Conservation (phyloP, 2,888 invertebrate species). For the Cantharis lateralis region DNA sequence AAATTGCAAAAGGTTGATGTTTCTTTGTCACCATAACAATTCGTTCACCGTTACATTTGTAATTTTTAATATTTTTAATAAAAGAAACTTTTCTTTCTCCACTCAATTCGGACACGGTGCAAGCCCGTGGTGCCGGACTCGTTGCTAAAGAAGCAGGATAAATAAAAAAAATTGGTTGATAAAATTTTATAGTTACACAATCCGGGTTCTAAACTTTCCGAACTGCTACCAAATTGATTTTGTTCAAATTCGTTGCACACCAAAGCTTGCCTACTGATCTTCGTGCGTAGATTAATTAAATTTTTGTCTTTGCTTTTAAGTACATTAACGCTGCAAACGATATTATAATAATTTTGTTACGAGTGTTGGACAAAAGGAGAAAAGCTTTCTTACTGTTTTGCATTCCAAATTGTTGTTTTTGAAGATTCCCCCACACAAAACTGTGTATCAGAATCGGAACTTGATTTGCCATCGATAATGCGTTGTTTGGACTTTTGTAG, state of each 20-base stretch:
- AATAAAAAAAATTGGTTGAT: not conserved
- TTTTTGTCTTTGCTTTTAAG: conserved; percentile 40
- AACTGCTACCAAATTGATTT: conserved; percentile 74
- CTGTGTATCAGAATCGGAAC: conserved; percentile 76
- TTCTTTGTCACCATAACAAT: conserved; percentile 79
- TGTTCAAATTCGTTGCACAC: conserved; percentile 61
- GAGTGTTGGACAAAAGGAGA: not conserved
- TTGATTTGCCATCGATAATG: conserved; percentile 62
- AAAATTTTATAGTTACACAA: conserved; percentile 2
- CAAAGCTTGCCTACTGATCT: conserved; percentile 53
- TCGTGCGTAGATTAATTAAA: conserved; percentile 40
- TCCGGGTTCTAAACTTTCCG: conserved; percentile 71
- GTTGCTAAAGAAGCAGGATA: conserved; percentile 19
- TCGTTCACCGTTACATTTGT: conserved; percentile 78
- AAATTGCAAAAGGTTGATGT: conserved; percentile 82
- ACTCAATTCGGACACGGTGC: conserved; percentile 61
- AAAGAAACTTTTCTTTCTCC: conserved; percentile 63
- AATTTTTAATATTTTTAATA: conserved; percentile 65
- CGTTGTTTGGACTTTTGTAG: conserved; percentile 37
- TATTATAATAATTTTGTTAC: too few relatives aligned
- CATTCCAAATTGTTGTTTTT: conserved; percentile 49
- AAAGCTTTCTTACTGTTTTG: conserved; percentile 61
- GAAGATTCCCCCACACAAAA: conserved; percentile 67
- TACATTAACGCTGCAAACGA: not conserved
- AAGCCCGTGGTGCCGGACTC: conserved; percentile 47